Evolutionary conservation across 2,888 invertebrate genomes (phyloP).

Genomic region (Boloria euphrosyne): DNA sequence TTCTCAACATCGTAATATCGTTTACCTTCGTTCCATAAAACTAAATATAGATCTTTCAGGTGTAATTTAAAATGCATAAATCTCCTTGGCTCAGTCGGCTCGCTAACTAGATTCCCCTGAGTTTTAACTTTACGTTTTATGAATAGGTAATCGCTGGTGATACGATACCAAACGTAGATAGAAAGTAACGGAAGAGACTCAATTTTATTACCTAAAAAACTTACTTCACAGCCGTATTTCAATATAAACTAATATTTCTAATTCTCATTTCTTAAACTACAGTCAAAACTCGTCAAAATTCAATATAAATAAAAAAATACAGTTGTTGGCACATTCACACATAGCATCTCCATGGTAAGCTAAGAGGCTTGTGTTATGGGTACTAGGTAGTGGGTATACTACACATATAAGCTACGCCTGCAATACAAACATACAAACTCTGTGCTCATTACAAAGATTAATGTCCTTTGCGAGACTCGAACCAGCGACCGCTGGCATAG

Average conservation of each 20-base stretch:
- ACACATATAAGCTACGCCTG: too few relatives aligned
- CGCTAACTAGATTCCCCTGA: slow-evolving; percentile 68
- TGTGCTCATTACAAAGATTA: too few relatives aligned
- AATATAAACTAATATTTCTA: background rate
- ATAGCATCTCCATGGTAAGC: too few relatives aligned
- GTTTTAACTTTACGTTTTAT: slow-evolving; percentile 75
- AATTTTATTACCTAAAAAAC: background rate
- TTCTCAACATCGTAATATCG: background rate
- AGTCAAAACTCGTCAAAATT: too few relatives aligned
- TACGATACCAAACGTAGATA: slow-evolving; percentile 45
- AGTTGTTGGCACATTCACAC: background rate
- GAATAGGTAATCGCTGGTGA: slow-evolving; percentile 70
- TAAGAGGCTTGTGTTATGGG: too few relatives aligned
- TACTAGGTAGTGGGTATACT: too few relatives aligned
- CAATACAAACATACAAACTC: too few relatives aligned
- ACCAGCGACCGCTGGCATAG: too few relatives aligned
- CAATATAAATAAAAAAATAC: too few relatives aligned
- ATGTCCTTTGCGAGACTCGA: too few relatives aligned
- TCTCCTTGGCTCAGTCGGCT: slow-evolving; percentile 66
- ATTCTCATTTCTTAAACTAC: too few relatives aligned
- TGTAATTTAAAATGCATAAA: slow-evolving; percentile 72
- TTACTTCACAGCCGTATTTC: background rate
- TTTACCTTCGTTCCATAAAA: slow-evolving; percentile 25
- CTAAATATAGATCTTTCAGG: slow-evolving; percentile 29
- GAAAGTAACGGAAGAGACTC: slow-evolving; percentile 39